Evolutionary conservation across 2,888 invertebrate species (phyloP), one percentile per base, ranked within the genome.

Genomic region (Priocnemis perturbator): DNA sequence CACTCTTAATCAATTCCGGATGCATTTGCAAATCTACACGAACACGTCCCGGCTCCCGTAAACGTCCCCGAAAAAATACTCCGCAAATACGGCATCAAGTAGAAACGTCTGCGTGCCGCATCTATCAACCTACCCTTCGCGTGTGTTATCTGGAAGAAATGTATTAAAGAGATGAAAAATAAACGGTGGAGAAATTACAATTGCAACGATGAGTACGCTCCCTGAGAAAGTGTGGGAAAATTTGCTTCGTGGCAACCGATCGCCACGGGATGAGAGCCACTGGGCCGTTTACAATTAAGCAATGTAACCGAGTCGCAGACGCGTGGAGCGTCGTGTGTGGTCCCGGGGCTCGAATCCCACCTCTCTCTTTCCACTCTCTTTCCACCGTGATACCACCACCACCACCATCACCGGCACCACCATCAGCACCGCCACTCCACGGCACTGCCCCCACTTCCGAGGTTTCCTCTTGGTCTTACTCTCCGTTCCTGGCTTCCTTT

Each of bases 281-380:
- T 86, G 88, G 73, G 81, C 83, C 87, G 86, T 88, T 88, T 88
- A 89, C 88, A 89, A 89, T 89, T 88, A 89, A 88, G 87, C 87
- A 87, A 88, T 89, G 88, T 88, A 87, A 88, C 87, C 85, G 85
- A 88, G 87, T 88, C 88, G 85, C 85, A 88, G 87, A 88, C 88
- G 88, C 88, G 88, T 87, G 88, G 88, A 87, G 86, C 89, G 83
- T 88, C 88, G 88, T 88, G 88, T 89, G 88, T 88, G 89, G 88
- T 88, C 89, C 83, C 79, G 76, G 72, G 81, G 78, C 82, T 87
- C 83, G 83, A 83, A 83, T 86, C 84, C 85, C 84, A 85, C 86
- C 84, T 85, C 85, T 79, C 77, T 74, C 78, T 79, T 70, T 80
- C 75, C 69, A 78, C 76, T 75, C 81, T 78, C 73, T 81, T 81